Evolutionary conservation across 2,797 vertebrate species (phyloP), one percentile per base, ranked within the genome.

Genomic region (Sitta carolinensis): DNA sequence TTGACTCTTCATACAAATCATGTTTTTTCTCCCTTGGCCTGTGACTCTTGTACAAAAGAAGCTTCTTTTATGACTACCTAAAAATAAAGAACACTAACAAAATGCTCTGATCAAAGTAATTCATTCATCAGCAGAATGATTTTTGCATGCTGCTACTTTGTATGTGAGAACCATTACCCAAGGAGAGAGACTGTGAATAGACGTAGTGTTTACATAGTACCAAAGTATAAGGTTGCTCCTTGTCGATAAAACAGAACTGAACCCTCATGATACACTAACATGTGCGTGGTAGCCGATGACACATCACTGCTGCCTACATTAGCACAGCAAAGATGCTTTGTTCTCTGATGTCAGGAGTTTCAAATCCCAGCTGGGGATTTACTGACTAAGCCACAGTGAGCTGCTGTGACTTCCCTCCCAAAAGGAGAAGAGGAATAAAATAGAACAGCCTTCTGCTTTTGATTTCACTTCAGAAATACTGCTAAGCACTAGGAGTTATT

Each of bases 181-280:
- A 86, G 85, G 93, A 96, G 95, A 84, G 92, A 79, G 62, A 26
- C 62, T 36, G 75, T 97, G 97, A 98, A 98, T 97, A 96, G 95
- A 89, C n/a, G 55, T 36, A 97, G 91, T 98, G 98, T 98, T 96
- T 97, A 93, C 91, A 94, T 59, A 92, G 94, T 62, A 97, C 96
- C 97, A 96, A 96, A 97, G 97, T 97, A 97, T 97, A 96, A 97
- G 96, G 95, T 97, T 97, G 96, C 93, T 97, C 95, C 95, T 96
- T 97, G 96, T 97, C 78, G 83, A 94, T 92, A 95, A 97, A 97
- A 93, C 87, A 97, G 92, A 92, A 92, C 80, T 93, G 95, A 97
- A 91, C 55, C 81, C 88, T 93, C 75, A 64, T 75, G 88, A 92
- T 64, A 93, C 96, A 91, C 82, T 80, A 89, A 90, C 64, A 89